Conservation (phyloP, 2,888 invertebrate species). For the Parochlus steinenii region DNA sequence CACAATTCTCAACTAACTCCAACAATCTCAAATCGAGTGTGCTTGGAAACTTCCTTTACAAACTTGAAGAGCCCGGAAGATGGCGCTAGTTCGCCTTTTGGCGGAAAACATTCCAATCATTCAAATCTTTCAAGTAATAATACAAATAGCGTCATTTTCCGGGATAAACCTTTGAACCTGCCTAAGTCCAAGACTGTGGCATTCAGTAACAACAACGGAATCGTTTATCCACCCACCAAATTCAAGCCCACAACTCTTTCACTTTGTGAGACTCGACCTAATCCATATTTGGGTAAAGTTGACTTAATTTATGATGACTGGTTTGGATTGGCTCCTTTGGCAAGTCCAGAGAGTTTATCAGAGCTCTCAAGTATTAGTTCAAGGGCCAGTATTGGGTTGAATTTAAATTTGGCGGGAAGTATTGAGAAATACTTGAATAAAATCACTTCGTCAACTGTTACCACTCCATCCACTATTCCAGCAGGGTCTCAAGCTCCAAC, state of each 20-base stretch:
- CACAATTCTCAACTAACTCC: slow-evolving; percentile 32
- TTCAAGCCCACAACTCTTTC: slow-evolving; percentile 12
- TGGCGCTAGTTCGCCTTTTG: too few species aligned
- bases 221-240: slow-evolving; percentile 8
- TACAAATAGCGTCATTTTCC: slow-evolving; percentile 13
- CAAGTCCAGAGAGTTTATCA: slow-evolving; percentile 67
- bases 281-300: slow-evolving; percentile 20
- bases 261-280: slow-evolving; percentile 11
- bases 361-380: slow-evolving; percentile 66
- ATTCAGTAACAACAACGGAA: slow-evolving; percentile 21
- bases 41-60: slow-evolving; percentile 61
- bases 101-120: slow-evolving; percentile 8
- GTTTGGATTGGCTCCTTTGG: slow-evolving; percentile 57
- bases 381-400: slow-evolving; percentile 40
- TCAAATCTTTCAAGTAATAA: not conserved
- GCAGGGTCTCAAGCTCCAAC: not conserved
- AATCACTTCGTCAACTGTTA: slow-evolving; percentile 15
- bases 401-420: slow-evolving; percentile 20
- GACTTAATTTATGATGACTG: slow-evolving; percentile 45
- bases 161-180: slow-evolving; percentile 14
- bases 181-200: slow-evolving; percentile 22
- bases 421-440: slow-evolving; percentile 27
- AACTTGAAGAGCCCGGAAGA: slow-evolving; percentile 41
- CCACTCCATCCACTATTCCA: slow-evolving; percentile 6
- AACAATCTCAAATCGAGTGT: slow-evolving; percentile 38